Percentiles rank a stretch among this genome's conserved stretches.
phyloP scores from a whole-genome alignment of 2,888 invertebrate species.

The Zygogramma bicolorata region DNA sequence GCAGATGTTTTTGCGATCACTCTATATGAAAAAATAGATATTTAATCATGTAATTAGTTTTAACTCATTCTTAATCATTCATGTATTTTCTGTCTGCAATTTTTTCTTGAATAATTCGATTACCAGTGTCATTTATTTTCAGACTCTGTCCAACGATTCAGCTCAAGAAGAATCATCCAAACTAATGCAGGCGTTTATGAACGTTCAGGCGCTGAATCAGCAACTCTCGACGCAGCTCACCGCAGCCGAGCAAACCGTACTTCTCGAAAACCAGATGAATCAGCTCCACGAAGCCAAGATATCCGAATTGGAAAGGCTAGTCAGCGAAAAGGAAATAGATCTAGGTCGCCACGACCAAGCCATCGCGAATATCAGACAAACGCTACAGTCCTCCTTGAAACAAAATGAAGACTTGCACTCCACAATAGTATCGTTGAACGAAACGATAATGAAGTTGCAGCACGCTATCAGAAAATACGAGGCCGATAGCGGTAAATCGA shows the following conservation, averaged over 20 bases:
- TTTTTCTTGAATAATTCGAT: too few species aligned
- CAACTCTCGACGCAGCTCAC: slow-evolving; percentile 51
- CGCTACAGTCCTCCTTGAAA: slow-evolving; percentile 61
- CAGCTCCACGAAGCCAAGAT: slow-evolving; percentile 57
- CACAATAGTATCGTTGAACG: slow-evolving; percentile 50
- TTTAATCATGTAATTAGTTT: too few species aligned
- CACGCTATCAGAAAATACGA: slow-evolving; percentile 46
- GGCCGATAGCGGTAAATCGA: slow-evolving; percentile 44
- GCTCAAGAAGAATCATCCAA: slow-evolving; percentile 53
- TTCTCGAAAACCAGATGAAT: slow-evolving; percentile 54
- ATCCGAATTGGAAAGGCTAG: slow-evolving; percentile 55
- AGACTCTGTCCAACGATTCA: slow-evolving; percentile 56
- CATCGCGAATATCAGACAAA: slow-evolving; percentile 62
- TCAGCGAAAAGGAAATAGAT: slow-evolving; percentile 56
- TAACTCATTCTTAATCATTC: too few species aligned
- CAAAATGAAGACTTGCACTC: slow-evolving; percentile 55
- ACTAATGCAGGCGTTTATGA: slow-evolving; percentile 50
- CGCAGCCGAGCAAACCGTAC: slow-evolving; percentile 52
- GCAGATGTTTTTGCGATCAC: too few species aligned
- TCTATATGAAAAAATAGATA: too few species aligned
- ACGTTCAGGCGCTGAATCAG: slow-evolving; percentile 53
- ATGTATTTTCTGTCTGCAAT: too few species aligned
- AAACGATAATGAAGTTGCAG: slow-evolving; percentile 50
- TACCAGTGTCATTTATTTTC: slow-evolving; percentile 41
- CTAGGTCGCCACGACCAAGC: slow-evolving; percentile 53